Percentiles rank a stretch among this genome's conserved stretches.
Evolutionary conservation across 1,140 invertebrate species (phyloP).

Genomic region (Penaeus indicus): DNA sequence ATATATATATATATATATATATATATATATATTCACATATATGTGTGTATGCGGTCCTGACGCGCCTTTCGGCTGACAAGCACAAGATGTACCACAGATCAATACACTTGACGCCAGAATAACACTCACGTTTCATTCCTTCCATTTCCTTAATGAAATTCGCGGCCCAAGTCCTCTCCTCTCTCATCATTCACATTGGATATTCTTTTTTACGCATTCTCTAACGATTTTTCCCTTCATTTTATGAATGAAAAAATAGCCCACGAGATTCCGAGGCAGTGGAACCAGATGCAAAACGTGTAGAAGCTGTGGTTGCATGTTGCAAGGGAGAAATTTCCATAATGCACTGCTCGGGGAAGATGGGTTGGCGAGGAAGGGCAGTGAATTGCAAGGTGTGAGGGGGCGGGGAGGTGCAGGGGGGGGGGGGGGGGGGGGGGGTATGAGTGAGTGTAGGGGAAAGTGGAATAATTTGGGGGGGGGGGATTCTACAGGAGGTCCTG

Average conservation of each 20-base stretch:
- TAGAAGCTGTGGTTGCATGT: not conserved
- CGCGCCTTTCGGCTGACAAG: too few species aligned
- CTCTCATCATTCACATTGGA: too few species aligned
- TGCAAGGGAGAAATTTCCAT: not conserved
- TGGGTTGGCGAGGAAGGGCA: not conserved
- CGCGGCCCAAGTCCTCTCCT: too few species aligned
- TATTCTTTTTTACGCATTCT: too few species aligned
- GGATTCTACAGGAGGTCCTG: not conserved
- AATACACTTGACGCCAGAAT: too few species aligned
- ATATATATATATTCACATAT: not conserved
- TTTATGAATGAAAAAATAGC: not conserved
- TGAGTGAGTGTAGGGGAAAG: conserved; percentile 7
- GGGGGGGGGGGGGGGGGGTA: not conserved
- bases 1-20: not conserved
- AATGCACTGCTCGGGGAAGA: not conserved
- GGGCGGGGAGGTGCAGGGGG: not conserved
- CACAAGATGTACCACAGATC: too few species aligned
- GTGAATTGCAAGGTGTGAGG: not conserved
- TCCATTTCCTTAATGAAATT: too few species aligned
- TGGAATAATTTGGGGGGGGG: too few species aligned
- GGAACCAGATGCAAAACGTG: not conserved
- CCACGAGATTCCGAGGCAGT: not conserved
- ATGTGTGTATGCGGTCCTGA: not conserved
- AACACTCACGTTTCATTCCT: too few species aligned
- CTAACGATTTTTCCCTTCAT: not conserved